Evolutionary conservation across 2,113 vertebrate species (phyloP).

Genomic region (Aythya baeri): DNA sequence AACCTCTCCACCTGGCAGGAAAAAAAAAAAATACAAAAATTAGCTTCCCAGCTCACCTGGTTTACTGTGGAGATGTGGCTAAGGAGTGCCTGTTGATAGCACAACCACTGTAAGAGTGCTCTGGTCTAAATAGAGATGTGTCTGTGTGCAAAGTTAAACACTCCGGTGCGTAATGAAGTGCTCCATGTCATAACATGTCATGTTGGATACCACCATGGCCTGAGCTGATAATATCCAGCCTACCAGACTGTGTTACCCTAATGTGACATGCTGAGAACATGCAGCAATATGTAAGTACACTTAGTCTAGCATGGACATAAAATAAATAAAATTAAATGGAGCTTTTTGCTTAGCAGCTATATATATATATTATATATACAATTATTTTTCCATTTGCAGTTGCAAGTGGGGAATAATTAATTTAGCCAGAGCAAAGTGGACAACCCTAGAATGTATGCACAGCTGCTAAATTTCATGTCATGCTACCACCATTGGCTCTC

Average conservation of each 20-base stretch:
- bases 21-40: neutral
- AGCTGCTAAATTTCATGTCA: neutral
- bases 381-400: neutral
- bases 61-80: neutral
- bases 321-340: neutral
- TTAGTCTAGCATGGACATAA: neutral
- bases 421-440: neutral
- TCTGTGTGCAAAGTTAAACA: neutral
- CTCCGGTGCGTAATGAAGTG: slow-evolving; percentile 12
- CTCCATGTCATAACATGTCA: neutral
- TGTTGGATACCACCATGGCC: neutral
- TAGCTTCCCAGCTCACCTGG: neutral
- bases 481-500: neutral
- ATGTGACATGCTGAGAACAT: neutral
- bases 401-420: neutral
- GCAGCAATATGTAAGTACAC: neutral
- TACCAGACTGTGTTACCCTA: slow-evolving; percentile 26
- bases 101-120: neutral
- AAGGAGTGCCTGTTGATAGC: neutral
- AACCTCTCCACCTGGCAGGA: neutral
- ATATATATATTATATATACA: neutral
- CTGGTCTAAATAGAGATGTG: neutral
- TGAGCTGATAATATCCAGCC: slow-evolving; percentile 43
- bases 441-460: neutral
- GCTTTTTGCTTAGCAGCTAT: neutral